phyloP scores from a whole-genome alignment of 2,888 invertebrate genomes.

The Meghimatium bilineatum region DNA sequence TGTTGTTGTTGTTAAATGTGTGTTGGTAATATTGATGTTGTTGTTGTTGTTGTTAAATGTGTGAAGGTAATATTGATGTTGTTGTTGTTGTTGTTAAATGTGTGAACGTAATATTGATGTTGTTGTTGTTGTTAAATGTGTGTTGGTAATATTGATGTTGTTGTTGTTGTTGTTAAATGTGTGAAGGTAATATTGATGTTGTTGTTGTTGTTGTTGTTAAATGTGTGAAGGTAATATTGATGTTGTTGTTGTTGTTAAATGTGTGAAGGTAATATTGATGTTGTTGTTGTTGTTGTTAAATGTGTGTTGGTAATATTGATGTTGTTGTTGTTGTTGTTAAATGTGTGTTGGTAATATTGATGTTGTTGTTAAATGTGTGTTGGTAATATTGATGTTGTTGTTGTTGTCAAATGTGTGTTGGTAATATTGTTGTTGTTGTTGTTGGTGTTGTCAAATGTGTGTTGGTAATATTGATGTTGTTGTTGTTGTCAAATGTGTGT shows the following conservation, averaged over 20 bases:
- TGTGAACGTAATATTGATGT: no score
- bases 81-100: background rate
- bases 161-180: no score
- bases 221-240: background rate
- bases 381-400: no score
- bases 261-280: background rate
- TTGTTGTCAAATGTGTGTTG: no score
- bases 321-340: background rate
- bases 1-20: background rate
- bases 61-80: no score
- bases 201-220: background rate
- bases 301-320: background rate
- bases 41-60: background rate
- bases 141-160: no score
- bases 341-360: no score
- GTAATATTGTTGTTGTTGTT: background rate
- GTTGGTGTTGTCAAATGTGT: background rate
- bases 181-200: no score
- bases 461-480: background rate
- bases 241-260: background rate
- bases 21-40: background rate
- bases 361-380: no score
- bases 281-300: background rate
- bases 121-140: no score
- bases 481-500: background rate